Base-by-base conservation (phyloP, 1,140 invertebrate species). In the Watersipora subatra region DNA sequence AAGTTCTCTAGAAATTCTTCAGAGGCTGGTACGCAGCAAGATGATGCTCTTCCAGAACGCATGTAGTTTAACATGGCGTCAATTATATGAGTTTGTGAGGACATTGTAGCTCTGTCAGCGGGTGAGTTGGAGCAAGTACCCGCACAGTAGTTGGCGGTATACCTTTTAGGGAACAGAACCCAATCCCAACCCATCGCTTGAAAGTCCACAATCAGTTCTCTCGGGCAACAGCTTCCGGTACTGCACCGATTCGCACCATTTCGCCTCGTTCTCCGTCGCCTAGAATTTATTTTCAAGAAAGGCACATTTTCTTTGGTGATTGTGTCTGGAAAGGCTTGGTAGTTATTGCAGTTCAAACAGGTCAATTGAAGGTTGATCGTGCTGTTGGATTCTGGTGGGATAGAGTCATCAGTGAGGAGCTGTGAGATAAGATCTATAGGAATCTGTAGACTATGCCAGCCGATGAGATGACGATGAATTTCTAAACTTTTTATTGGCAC, bases 91-190 rank as follows among this genome's bases (percentile, higher is more conserved):
- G 7, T 46, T 7, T 46, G 7, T 46, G 34, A 46, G 34, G 34
- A 46, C 34, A 46, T 46, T 7, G 7, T 46, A 7, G 7, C 7
- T 7, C 34, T 7, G 7, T 46, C 7, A 7, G 34, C 34, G 7
- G 34, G 7, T n/a, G 34, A n/a, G n/a, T 7, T 46, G 34, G 58
- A 7, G 58, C 58, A 59, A 17, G 22, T 12, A 28, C 58, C 58
- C 7, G 58, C 58, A 22, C 58, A 59, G 58, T 59, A 59, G 58
- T 59, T 59, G 58, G 58, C 58, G 7, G 58, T 24, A 22, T 59
- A 59, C 17, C 58, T 24, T 22, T 28, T 24, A 12, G 58, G 58
- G 34, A 12, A n/a, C 34, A 46, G 7, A 46, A 46, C 34, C 34
- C 34, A 46, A n/a, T 46, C 34, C 34, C 34, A 46, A n/a, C 34